Evolutionary conservation across 2,113 vertebrate genomes (phyloP).

Genomic region (Notechis scutatus): DNA sequence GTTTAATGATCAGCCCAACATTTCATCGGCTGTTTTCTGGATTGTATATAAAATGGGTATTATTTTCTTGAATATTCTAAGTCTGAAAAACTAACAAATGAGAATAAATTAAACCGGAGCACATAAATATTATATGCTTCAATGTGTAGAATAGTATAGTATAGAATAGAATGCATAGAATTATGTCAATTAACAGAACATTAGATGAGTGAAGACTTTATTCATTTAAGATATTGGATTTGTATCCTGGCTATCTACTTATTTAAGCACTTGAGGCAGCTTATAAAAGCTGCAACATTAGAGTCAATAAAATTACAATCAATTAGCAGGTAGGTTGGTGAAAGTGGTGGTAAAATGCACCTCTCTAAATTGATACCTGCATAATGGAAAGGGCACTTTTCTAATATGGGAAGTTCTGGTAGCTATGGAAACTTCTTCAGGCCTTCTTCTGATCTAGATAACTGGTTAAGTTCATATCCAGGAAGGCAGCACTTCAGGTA

Average conservation of each 20-base stretch:
- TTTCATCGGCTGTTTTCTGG: background rate
- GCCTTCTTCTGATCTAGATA: background rate
- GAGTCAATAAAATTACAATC: background rate
- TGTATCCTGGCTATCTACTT: background rate
- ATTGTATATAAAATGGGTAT: background rate
- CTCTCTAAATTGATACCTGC: background rate
- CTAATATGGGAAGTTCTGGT: background rate
- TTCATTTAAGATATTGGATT: background rate
- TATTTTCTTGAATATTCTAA: background rate
- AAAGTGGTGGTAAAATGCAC: background rate
- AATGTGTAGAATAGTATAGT: background rate
- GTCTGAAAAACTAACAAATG: background rate
- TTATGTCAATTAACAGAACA: background rate
- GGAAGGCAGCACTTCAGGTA: background rate
- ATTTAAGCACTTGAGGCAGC: background rate
- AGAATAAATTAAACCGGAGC: background rate
- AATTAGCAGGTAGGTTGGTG: background rate
- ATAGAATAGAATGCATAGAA: background rate
- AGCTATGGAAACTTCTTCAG: background rate
- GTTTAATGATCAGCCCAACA: background rate
- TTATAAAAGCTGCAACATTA: background rate
- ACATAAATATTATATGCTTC: background rate
- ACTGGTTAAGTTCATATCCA: background rate
- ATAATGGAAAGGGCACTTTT: background rate
- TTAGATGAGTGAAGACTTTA: rapidly evolving